Percentiles rank a stretch among this genome's conserved stretches.
These are phyloP conservation scores for Drosophila hamatofila DNA, from an alignment of 2,888 invertebrate genomes.

Conservation along the genomic window DNA sequence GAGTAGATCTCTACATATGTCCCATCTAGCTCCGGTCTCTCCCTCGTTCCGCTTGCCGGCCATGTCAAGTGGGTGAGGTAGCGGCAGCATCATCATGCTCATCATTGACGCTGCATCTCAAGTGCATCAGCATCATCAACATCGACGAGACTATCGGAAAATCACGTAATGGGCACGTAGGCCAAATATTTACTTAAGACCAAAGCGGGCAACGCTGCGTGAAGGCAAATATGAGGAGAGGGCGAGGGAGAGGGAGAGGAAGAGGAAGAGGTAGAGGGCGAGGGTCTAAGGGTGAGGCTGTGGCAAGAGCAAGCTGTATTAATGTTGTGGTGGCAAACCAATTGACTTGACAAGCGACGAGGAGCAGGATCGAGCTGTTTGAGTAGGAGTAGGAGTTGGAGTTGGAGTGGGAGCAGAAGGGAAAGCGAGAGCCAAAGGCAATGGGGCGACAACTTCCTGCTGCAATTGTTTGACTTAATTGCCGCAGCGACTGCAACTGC, in stretches of 20 bases:
- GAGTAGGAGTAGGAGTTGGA: neutral
- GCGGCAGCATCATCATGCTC: constrained; percentile 32
- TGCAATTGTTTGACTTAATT: constrained; percentile 68
- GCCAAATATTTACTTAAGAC: constrained; percentile 77
- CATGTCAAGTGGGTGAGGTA: constrained; percentile 49
- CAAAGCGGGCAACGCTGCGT: constrained; percentile 31
- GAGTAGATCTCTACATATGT: neutral
- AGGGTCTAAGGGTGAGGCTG: constrained; percentile 4
- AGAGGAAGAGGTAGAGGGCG: neutral
- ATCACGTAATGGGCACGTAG: constrained; percentile 79
- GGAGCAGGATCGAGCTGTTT: neutral
- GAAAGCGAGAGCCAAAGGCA: constrained; percentile 20
- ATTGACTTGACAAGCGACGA: constrained; percentile 65
- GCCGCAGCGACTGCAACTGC: constrained; percentile 45
- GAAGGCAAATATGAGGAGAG: constrained; percentile 8
- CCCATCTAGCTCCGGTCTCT: neutral
- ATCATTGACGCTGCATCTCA: constrained; percentile 50
- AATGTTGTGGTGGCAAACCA: constrained; percentile 71
- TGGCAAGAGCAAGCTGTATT: constrained; percentile 32
- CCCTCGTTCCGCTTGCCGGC: constrained; percentile 4
- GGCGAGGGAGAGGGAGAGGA: neutral
- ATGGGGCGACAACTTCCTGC: constrained; percentile 66
- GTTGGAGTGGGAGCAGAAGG: neutral
- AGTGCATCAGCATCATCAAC: constrained; percentile 46
- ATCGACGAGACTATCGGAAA: constrained; percentile 71